Conservation (phyloP, 1,140 invertebrate species). For the Druon quercuslanigerum region DNA sequence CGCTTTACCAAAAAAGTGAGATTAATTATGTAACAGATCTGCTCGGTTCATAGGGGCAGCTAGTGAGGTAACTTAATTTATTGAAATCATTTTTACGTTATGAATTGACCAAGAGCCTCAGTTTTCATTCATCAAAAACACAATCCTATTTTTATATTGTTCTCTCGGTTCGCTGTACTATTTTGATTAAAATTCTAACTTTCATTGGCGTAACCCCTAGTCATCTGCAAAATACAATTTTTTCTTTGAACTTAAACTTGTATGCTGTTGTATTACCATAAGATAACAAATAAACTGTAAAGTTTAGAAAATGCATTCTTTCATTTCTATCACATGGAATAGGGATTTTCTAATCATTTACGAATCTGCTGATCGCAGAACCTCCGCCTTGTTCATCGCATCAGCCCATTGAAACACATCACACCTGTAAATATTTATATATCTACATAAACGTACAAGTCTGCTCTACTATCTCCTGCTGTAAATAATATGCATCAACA, state of each 20-base stretch:
- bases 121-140: constrained; percentile 1
- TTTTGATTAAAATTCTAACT: not conserved
- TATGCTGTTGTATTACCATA: constrained; percentile 11
- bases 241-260: not conserved
- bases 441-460: constrained; percentile 75
- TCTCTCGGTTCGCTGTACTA: not conserved
- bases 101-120: not conserved
- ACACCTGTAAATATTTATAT: constrained; percentile 69
- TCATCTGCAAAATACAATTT: not conserved
- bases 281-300: constrained; percentile 14
- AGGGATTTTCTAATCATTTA: constrained; percentile 8
- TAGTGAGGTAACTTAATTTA: constrained; percentile 15
- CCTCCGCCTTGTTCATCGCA: constrained; percentile 78
- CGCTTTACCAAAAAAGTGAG: constrained; percentile 30
- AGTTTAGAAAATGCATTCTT: constrained; percentile 12
- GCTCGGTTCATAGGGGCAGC: not conserved
- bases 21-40: constrained; percentile 25
- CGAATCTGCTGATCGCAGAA: constrained; percentile 58
- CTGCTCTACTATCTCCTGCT: constrained; percentile 74
- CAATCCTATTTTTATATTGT: not conserved
- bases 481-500: constrained; percentile 74
- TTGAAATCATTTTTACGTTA: constrained; percentile 3
- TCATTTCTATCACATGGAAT: not conserved
- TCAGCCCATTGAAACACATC: constrained; percentile 78
- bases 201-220: not conserved